Conservation (phyloP, 2,113 vertebrate genomes). For the Galbula dea region DNA sequence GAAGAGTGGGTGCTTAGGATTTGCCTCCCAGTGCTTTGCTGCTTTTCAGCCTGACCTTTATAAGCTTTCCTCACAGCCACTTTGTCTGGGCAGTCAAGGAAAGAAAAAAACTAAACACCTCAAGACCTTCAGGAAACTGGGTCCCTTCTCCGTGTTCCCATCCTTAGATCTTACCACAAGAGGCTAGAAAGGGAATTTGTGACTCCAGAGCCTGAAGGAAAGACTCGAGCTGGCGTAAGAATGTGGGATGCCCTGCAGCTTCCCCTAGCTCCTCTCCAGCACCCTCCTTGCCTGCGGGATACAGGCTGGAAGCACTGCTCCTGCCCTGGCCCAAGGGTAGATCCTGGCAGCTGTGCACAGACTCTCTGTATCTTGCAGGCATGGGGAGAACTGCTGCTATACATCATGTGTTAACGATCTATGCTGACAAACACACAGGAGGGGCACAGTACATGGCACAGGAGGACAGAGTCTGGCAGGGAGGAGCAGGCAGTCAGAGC, state of each 20-base stretch:
- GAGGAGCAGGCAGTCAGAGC: not conserved
- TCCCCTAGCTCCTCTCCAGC: not conserved
- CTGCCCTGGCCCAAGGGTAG: not conserved
- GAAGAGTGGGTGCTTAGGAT: not conserved
- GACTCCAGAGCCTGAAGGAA: not conserved
- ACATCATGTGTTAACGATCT: accelerated
- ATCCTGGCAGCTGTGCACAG: not conserved
- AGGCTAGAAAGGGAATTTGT: not conserved
- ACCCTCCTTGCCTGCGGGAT: not conserved
- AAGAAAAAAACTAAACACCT: not conserved
- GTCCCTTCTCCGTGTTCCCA: not conserved
- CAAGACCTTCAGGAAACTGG: not conserved
- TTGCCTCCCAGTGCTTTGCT: not conserved
- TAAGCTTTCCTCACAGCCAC: not conserved
- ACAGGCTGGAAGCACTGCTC: accelerated
- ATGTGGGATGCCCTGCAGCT: not conserved
- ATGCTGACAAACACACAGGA: too few relatives aligned
- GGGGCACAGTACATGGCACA: not conserved
- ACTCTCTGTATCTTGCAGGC: not conserved
- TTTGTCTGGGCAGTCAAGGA: not conserved
- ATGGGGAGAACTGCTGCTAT: not conserved
- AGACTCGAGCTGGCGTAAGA: not conserved
- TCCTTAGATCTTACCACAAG: not conserved
- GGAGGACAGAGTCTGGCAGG: not conserved
- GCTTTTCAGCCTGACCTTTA: not conserved